phyloP scores from a whole-genome alignment of 1,140 invertebrate species.

The Drosophila murphyi region DNA sequence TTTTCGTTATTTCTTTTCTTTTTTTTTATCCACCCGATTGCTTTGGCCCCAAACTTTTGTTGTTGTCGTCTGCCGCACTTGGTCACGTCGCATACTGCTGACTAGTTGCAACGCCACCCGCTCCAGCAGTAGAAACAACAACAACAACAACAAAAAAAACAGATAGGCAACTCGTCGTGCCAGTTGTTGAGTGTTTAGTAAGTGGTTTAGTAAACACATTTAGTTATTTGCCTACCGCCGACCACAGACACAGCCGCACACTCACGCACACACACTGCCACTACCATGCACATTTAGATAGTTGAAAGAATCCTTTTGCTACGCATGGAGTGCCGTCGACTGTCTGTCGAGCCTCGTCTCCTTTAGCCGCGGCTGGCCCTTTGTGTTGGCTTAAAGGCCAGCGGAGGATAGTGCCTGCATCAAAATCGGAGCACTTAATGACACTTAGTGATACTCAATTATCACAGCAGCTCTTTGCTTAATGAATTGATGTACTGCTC shows the following conservation, averaged over 20 bases:
- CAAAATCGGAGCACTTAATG: conserved; percentile 65
- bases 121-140: neutral
- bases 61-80: conserved; percentile 58
- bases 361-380: conserved; percentile 1
- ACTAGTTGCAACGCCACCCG: conserved; percentile 16
- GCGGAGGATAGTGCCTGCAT: conserved; percentile 12
- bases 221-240: conserved; percentile 75
- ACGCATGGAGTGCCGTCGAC: conserved; percentile 29
- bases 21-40: conserved; percentile 34
- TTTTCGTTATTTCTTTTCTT: conserved; percentile 28
- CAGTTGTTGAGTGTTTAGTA: conserved; percentile 82
- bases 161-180: conserved; percentile 23
- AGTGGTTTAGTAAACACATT: conserved; percentile 83
- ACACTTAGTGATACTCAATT: conserved; percentile 82
- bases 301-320: conserved; percentile 36
- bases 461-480: conserved; percentile 67
- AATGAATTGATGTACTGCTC: conserved; percentile 64
- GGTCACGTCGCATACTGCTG: conserved; percentile 64
- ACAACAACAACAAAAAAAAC: conserved; percentile 16
- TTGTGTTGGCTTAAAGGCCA: conserved; percentile 44
- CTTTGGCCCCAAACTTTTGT: conserved; percentile 19
- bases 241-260: conserved; percentile 42
- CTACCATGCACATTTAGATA: conserved; percentile 33
- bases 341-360: conserved; percentile 15
- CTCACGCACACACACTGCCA: conserved; percentile 38